These are phyloP conservation scores for Helicoverpa assulta DNA, from an alignment of 2,888 invertebrate species.

Conservation along the genomic window DNA sequence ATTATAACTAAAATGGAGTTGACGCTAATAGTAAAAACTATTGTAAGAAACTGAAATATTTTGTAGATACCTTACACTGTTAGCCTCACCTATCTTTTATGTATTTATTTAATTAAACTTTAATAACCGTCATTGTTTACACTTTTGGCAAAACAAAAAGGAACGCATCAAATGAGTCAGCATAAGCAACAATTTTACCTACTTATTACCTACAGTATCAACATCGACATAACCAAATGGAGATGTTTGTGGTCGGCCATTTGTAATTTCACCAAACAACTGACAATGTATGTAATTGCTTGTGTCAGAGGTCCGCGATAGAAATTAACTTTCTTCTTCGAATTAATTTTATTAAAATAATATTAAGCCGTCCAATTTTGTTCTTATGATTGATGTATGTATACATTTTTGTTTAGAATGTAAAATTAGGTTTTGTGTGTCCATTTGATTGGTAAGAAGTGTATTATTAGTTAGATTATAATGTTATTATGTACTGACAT, in stretches of 20 bases:
- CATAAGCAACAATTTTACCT: slow-evolving; percentile 43
- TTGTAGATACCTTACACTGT: no score
- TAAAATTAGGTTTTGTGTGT: slow-evolving; percentile 32
- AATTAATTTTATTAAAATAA: slow-evolving; percentile 66
- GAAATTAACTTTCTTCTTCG: slow-evolving; percentile 65
- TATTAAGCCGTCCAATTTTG: slow-evolving; percentile 50
- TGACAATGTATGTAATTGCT: slow-evolving; percentile 79
- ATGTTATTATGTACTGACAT: slow-evolving; percentile 29
- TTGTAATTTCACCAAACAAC: slow-evolving; percentile 68
- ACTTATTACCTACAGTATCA: slow-evolving; percentile 46
- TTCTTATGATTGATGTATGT: slow-evolving; percentile 64
- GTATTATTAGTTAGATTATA: slow-evolving; percentile 34
- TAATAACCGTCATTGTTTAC: neutral
- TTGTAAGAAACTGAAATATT: no score
- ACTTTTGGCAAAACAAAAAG: slow-evolving; percentile 3
- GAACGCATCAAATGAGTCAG: slow-evolving; percentile 55
- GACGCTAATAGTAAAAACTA: no score
- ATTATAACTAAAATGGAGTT: no score
- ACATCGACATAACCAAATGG: slow-evolving; percentile 54
- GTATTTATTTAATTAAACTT: neutral
- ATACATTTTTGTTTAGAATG: slow-evolving; percentile 30
- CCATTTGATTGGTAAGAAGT: slow-evolving; percentile 11
- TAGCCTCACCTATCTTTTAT: no score
- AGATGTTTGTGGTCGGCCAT: slow-evolving; percentile 66
- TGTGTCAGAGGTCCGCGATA: slow-evolving; percentile 74